A percentile compares a stretch with the other conserved stretches of the same genome.
Evolutionary conservation across 2,113 vertebrate species (phyloP).

Genomic region (Paedocypris sp.): DNA sequence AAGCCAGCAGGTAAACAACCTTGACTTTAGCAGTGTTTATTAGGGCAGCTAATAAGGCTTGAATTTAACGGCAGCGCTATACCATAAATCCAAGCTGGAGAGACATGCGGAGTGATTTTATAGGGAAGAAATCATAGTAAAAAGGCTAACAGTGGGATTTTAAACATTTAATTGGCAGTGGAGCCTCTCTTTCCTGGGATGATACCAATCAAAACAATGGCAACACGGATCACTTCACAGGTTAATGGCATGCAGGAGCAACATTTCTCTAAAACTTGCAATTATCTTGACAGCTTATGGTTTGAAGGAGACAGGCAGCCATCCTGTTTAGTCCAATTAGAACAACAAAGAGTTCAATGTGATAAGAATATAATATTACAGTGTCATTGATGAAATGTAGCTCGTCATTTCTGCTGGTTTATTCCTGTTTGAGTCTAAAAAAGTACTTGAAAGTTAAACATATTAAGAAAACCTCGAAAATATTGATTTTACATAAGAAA

Average conservation of each 20-base stretch:
- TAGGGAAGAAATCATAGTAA: not conserved
- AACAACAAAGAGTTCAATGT: slow-evolving; percentile 5
- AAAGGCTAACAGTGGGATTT: slow-evolving; percentile 33
- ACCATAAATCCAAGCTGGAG: slow-evolving; percentile 12
- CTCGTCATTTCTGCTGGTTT: not conserved
- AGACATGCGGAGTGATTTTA: slow-evolving; percentile 28
- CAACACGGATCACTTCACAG: slow-evolving; percentile 36
- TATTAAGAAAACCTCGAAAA: no score
- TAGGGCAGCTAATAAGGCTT: slow-evolving; percentile 29
- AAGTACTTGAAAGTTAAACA: not conserved
- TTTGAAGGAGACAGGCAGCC: slow-evolving; percentile 23
- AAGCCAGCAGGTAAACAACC: slow-evolving; percentile 17
- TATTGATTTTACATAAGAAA: no score
- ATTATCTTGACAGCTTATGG: slow-evolving; percentile 39
- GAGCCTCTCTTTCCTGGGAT: slow-evolving; percentile 33
- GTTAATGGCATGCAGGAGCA: slow-evolving; percentile 35
- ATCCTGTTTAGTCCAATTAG: slow-evolving; percentile 20
- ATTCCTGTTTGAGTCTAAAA: not conserved
- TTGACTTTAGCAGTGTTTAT: slow-evolving; percentile 13
- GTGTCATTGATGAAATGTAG: not conserved
- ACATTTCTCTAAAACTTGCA: slow-evolving; percentile 41
- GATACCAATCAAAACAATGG: slow-evolving; percentile 41
- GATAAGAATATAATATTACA: not conserved
- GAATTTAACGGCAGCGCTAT: slow-evolving; percentile 22
- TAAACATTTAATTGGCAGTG: slow-evolving; percentile 37